phyloP scores from a whole-genome alignment of 2,797 vertebrate species.

The Danio tinwini region DNA sequence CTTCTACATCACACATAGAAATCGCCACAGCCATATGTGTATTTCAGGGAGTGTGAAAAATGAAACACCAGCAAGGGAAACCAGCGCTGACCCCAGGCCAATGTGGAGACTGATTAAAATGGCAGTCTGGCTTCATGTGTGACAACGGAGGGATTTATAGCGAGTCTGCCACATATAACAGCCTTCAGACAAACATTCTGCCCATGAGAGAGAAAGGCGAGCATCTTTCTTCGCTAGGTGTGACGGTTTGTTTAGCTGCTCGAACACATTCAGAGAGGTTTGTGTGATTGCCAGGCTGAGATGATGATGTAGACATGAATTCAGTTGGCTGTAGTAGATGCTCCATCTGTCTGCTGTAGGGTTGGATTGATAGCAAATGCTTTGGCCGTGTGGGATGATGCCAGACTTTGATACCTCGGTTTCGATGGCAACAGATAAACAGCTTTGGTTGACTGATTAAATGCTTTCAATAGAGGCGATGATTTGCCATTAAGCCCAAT shows the following conservation, averaged over 20 bases:
- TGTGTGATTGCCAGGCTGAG: constrained; percentile 36
- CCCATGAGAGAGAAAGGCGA: neutral
- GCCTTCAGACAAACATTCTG: neutral
- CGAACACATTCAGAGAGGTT: constrained; percentile 17
- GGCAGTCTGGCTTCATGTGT: constrained; percentile 36
- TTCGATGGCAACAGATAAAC: constrained; percentile 11
- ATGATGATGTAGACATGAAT: constrained; percentile 34
- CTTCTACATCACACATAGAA: neutral
- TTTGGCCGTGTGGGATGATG: neutral
- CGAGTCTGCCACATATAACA: neutral
- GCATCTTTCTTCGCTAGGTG: neutral
- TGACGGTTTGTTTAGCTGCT: constrained; percentile 13
- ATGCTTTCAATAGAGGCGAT: neutral
- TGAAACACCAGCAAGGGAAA: neutral
- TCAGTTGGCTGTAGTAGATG: constrained; percentile 27
- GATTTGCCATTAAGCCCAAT: neutral
- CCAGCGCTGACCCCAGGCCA: constrained; percentile 48
- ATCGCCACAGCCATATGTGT: constrained; percentile 5
- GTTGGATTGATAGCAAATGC: constrained; percentile 25
- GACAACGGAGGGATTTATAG: constrained; percentile 2
- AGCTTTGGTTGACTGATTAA: neutral
- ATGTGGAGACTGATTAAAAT: constrained; percentile 56
- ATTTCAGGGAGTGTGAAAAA: constrained; percentile 10
- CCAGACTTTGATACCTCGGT: constrained; percentile 8
- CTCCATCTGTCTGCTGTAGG: constrained; percentile 36